These are phyloP conservation scores for Fulica atra DNA, from an alignment of 2,113 vertebrate species.

Conservation along the genomic window DNA sequence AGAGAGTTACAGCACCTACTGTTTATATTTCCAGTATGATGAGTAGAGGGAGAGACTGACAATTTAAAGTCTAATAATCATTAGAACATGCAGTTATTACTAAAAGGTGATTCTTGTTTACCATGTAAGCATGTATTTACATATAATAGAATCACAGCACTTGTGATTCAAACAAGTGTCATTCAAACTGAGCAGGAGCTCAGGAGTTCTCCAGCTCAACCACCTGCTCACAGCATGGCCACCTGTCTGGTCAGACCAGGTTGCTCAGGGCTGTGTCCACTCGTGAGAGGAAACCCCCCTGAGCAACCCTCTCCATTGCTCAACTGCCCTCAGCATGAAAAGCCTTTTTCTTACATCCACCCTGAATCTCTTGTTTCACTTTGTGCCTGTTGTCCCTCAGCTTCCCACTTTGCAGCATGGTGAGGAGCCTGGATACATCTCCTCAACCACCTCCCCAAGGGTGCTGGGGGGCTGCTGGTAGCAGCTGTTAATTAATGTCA, in stretches of 20 bases:
- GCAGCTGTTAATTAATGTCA: not conserved
- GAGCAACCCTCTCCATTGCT: not conserved
- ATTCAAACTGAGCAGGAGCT: not conserved
- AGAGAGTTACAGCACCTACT: not conserved
- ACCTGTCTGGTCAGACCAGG: not conserved
- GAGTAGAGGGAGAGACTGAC: not conserved
- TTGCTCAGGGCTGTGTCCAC: not conserved
- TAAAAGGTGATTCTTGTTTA: not conserved
- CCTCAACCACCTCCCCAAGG: accelerated
- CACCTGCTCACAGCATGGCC: not conserved
- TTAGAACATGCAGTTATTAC: not conserved
- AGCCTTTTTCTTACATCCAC: not conserved
- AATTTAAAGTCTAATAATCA: not conserved
- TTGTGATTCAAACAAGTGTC: not conserved
- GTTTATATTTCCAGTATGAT: not conserved
- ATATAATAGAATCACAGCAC: not conserved
- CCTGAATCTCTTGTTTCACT: not conserved
- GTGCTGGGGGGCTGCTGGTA: not conserved
- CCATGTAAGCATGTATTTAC: not conserved
- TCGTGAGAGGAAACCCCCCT: not conserved
- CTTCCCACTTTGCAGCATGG: accelerated
- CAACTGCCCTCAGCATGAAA: not conserved
- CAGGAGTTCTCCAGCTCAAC: not conserved
- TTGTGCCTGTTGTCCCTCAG: accelerated
- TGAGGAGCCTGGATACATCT: not conserved